These are phyloP conservation scores for Metaphire vulgaris DNA, from an alignment of 1,140 invertebrate genomes.

Conservation along the genomic window DNA sequence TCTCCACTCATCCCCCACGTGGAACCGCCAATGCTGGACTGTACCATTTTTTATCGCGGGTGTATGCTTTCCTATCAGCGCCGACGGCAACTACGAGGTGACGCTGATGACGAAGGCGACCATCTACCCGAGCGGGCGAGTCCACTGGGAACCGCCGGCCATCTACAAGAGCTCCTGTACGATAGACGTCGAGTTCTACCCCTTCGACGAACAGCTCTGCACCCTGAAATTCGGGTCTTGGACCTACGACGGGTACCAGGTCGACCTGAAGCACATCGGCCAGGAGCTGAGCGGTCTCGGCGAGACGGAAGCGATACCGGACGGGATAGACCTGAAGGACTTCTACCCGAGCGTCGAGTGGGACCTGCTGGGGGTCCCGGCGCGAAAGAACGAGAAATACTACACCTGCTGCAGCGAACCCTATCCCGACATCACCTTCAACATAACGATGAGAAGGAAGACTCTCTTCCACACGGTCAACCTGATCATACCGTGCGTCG, in stretches of 20 bases:
- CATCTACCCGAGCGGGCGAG: conserved; percentile 75
- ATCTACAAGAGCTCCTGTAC: conserved; percentile 97
- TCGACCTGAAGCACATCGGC: conserved; percentile 54
- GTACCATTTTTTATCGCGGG: no score
- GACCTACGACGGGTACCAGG: conserved; percentile 67
- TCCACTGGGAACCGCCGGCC: conserved; percentile 91
- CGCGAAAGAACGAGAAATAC: conserved; percentile 41
- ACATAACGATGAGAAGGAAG: conserved; percentile 49
- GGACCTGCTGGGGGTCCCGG: conserved; percentile 94
- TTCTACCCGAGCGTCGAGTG: conserved; percentile 79
- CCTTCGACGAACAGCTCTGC: conserved; percentile 87
- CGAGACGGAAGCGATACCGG: conserved; percentile 62
- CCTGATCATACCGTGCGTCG: conserved; percentile 52
- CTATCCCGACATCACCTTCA: conserved; percentile 58
- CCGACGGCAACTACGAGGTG: conserved; percentile 57
- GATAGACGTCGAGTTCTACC: conserved; percentile 80
- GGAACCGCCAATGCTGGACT: no score
- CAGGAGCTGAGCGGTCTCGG: conserved; percentile 60
- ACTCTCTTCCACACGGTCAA: conserved; percentile 53
- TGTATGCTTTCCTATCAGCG: no score
- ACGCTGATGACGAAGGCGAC: conserved; percentile 58
- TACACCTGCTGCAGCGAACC: conserved; percentile 66
- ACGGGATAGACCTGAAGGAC: conserved; percentile 46
- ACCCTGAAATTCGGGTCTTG: conserved; percentile 80
- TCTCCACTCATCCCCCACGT: no score